Base-by-base conservation (phyloP, 1,140 invertebrate species). In the Temnothorax longispinosus region DNA sequence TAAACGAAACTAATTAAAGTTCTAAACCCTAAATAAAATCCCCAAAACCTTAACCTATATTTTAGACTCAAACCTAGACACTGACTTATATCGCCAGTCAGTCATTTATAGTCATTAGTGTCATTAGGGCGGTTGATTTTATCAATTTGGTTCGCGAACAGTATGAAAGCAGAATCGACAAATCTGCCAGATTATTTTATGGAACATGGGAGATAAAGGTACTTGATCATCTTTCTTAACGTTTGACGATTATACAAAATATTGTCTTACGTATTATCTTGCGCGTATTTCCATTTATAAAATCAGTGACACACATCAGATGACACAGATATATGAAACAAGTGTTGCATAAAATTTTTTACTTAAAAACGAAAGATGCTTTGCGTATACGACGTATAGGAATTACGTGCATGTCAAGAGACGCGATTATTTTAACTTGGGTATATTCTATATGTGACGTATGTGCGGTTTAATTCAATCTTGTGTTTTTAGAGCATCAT, bases 401-500 rank as follows among this genome's bases (percentile, higher is more conserved):
- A 10, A 18, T 18, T 38, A 54, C n/a, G 54, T 72, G 15, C 15
- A 27, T 18, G 8, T 2, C 7, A 72, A 50, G 11, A 47, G n/a
- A 50, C 13, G 3, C 27, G 1, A 27, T 27, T 27, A 27, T 27
- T 27, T 27, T 27, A 27, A 54, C 52, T 54, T n/a, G 18, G 10
- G 38, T 67, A 21, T 15, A 21, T 21, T 21, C 7, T 60, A 47
- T 27, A 11, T 54, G 8, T 18, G 41, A 35, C 38, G 1, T 75
- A 1, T 41, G 5, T 38, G 27, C 1, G 18, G 2, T 8, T 44
- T 76, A 18, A 27, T 41, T 13, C 65, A 13, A 27, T 56, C 13
- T 4, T 21, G 4, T 60, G 32, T 21, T n/a, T 92, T 82, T 75
- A 94, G 94, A 94, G 60, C 94, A 93, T 90, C 93, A 93, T 84